phyloP scores from a whole-genome alignment of 2,797 vertebrate species.

The Miichthys miiuy region DNA sequence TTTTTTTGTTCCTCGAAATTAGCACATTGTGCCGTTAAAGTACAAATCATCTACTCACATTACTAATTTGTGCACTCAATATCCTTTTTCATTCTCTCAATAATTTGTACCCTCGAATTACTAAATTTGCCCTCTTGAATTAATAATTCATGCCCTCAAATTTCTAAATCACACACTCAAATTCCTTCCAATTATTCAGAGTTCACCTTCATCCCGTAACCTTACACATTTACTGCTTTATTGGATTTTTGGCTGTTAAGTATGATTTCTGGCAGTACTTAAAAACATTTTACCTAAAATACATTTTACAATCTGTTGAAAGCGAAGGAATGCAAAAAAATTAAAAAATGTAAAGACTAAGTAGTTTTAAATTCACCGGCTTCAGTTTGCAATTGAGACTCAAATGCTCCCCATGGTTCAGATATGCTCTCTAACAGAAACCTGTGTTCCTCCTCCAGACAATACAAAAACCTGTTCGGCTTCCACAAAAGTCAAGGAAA shows the following conservation, averaged over 20 bases:
- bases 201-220: conserved; percentile 25
- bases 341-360: conserved; percentile 24
- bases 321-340: conserved; percentile 32
- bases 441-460: conserved; percentile 59
- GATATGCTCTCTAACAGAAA: conserved; percentile 48
- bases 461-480: conserved; percentile 58
- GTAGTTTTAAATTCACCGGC: conserved; percentile 39
- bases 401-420: conserved; percentile 39
- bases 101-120: conserved; percentile 20
- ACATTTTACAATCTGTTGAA: conserved; percentile 22
- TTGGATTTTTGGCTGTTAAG: conserved; percentile 15
- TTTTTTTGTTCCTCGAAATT: conserved; percentile 7
- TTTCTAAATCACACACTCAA: conserved; percentile 34
- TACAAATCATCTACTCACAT: conserved; percentile 27
- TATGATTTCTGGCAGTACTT: conserved; percentile 3
- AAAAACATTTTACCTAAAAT: background rate
- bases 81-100: conserved; percentile 27
- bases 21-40: conserved; percentile 13
- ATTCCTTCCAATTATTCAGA: conserved; percentile 25
- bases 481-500: conserved; percentile 76
- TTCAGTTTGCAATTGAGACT: conserved; percentile 35
- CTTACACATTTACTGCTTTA: conserved; percentile 8
- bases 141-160: conserved; percentile 28
- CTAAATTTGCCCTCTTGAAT: conserved; percentile 36
- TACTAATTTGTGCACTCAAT: conserved; percentile 17